Base-by-base conservation (phyloP, 2,113 vertebrate genomes). In the Tragelaphus imberbis region DNA sequence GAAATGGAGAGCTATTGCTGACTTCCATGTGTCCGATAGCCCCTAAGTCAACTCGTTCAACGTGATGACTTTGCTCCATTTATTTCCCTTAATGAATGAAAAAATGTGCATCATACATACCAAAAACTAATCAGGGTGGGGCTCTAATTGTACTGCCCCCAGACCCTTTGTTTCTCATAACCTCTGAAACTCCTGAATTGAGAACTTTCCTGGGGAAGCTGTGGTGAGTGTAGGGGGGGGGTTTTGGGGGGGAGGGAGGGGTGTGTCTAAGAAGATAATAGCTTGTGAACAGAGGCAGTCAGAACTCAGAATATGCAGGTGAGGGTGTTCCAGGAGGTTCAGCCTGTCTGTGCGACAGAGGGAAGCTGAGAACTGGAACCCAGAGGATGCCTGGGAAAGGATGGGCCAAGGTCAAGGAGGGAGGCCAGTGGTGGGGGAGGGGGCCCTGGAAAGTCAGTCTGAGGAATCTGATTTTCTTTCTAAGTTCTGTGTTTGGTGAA, bases 191-290 rank as follows among this genome's bases (percentile, higher is more conserved):
- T 79, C 27, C 77, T 27, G 23, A 77, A 21, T n/a, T 28, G 40
- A 79, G 40, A 30, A 25, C 40, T 75, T 79, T 47, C 40, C 23
- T 40, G 17, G 16, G 68, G 47, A 63, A 81, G 80, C n/a, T 53
- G 2, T 33, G n/a, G 44, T 4, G 12, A 33, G 51, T 68, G 21
- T n/a, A n/a, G 7, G 47, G 1, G 0, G 44, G 7, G 47, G 1
- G 0, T 0, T 28, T 47, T 0, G 4, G 15, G 0, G 5, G 28
- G 56, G 10, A 10, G 30, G 12, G 0, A 1, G 47, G 84, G 30
- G 6, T 27, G 15, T 16, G 4, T 16, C 36, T 77, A 15, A 40
- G 17, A 86, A 65, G 33, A 33, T 3, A 58, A 7, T 0, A 44
- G 91, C 3, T 28, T 5, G 17, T 81, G 25, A 47, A 44, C 49